A percentile compares a stretch with the other conserved stretches of the same genome.
phyloP scores from a whole-genome alignment of 2,797 vertebrate genomes.

The Acanthurus tractus region DNA sequence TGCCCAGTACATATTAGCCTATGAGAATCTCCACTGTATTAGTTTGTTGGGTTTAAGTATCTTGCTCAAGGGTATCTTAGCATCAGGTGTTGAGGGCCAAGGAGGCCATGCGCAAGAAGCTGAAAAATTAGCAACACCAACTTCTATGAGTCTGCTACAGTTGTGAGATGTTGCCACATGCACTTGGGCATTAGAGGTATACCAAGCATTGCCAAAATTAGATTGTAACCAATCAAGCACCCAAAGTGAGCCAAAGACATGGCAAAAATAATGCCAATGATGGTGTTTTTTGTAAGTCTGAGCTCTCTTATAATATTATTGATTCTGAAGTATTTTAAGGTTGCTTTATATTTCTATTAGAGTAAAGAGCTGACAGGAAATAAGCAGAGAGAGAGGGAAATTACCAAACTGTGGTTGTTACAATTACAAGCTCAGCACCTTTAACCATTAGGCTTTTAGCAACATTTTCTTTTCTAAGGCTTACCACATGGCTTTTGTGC shows the following conservation, averaged over 20 bases:
- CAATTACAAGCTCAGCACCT: background rate
- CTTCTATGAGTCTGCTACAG: background rate
- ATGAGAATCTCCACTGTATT: constrained; percentile 34
- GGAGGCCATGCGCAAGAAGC: background rate
- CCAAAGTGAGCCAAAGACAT: background rate
- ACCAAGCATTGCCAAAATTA: background rate
- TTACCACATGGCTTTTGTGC: too few relatives aligned
- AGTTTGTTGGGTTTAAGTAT: constrained; percentile 50
- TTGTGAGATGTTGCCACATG: background rate
- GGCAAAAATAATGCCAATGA: background rate
- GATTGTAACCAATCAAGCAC: background rate
- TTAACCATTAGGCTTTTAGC: background rate
- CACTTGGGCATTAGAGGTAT: background rate
- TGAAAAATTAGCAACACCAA: constrained; percentile 29
- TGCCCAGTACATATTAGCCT: constrained; percentile 49
- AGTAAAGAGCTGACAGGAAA: background rate
- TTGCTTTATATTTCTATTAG: background rate
- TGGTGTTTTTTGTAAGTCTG: background rate
- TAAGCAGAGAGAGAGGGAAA: background rate
- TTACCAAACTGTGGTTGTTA: background rate
- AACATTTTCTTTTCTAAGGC: too few relatives aligned
- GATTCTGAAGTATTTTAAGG: background rate
- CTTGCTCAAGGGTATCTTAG: constrained; percentile 53
- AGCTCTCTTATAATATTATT: background rate
- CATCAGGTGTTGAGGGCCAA: constrained; percentile 35